phyloP scores from a whole-genome alignment of 2,888 invertebrate genomes.

The Drosophila quinaria region DNA sequence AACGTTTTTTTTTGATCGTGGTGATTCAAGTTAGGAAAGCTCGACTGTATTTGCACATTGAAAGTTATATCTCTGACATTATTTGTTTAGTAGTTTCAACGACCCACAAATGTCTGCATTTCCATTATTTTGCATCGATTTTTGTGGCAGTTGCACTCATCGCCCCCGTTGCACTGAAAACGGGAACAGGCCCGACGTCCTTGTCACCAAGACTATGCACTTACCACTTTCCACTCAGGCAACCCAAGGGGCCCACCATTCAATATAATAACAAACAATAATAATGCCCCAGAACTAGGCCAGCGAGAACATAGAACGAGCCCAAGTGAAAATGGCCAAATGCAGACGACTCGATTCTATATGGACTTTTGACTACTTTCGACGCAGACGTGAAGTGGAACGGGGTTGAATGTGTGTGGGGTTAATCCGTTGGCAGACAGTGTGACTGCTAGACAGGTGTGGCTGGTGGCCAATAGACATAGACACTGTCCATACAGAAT shows the following conservation, averaged over 20 bases:
- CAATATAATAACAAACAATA: slow-evolving; percentile 69
- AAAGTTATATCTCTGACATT: neutral
- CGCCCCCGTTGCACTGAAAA: slow-evolving; percentile 27
- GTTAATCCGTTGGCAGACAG: slow-evolving; percentile 64
- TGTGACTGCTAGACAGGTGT: slow-evolving; percentile 43
- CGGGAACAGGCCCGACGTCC: slow-evolving; percentile 53
- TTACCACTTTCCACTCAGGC: slow-evolving; percentile 9
- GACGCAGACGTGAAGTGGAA: slow-evolving; percentile 15
- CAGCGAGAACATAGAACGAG: slow-evolving; percentile 40
- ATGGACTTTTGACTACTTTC: slow-evolving; percentile 40
- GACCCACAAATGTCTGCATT: slow-evolving; percentile 18
- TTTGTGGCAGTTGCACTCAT: slow-evolving; percentile 36
- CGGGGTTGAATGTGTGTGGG: slow-evolving; percentile 41
- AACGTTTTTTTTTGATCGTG: too few relatives aligned
- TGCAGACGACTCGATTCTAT: slow-evolving; percentile 31
- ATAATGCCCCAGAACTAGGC: slow-evolving; percentile 67
- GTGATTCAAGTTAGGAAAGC: too few relatives aligned
- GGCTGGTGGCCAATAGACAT: slow-evolving; percentile 36
- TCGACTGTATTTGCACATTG: too few relatives aligned
- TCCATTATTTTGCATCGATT: slow-evolving; percentile 49
- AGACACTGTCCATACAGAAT: slow-evolving; percentile 15
- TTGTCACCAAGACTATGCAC: slow-evolving; percentile 55
- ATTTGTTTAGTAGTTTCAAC: neutral
- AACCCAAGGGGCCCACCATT: slow-evolving; percentile 20
- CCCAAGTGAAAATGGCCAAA: slow-evolving; percentile 49